Percentiles rank a stretch among this genome's conserved stretches.
Evolutionary conservation across 2,113 vertebrate genomes (phyloP).

Genomic region (Carettochelys insculpta): DNA sequence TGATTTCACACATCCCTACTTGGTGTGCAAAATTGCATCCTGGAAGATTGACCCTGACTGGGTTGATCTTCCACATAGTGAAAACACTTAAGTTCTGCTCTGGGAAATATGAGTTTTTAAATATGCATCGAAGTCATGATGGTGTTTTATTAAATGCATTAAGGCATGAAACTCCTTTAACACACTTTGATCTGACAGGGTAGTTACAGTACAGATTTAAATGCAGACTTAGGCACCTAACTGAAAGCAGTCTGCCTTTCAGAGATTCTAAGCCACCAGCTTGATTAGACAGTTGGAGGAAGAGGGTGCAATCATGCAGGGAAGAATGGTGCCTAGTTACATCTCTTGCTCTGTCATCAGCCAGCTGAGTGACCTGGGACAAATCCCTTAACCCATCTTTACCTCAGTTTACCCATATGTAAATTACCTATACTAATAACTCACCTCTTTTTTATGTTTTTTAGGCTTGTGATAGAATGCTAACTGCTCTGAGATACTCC

Average conservation of each 20-base stretch:
- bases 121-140: slow-evolving; percentile 10
- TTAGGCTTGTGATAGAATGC: neutral
- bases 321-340: neutral
- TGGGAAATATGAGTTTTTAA: slow-evolving; percentile 16
- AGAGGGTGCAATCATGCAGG: neutral
- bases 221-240: neutral
- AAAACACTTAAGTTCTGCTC: slow-evolving; percentile 25
- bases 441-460: neutral
- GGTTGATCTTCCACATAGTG: too few relatives aligned
- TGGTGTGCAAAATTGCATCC: too few relatives aligned
- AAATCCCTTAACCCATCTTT: slow-evolving; percentile 41
- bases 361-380: slow-evolving; percentile 31
- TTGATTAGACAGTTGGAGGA: too few relatives aligned
- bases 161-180: slow-evolving; percentile 9
- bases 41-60: too few relatives aligned
- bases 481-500: neutral
- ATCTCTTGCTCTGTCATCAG: slow-evolving; percentile 28
- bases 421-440: slow-evolving; percentile 42
- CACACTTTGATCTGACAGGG: neutral
- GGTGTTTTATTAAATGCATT: neutral
- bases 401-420: slow-evolving; percentile 39
- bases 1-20: too few relatives aligned
- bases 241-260: neutral
- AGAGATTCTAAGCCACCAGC: neutral
- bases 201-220: fast-evolving